Base-by-base conservation (phyloP, 2,888 invertebrate genomes). In the Apocheima hispidaria region DNA sequence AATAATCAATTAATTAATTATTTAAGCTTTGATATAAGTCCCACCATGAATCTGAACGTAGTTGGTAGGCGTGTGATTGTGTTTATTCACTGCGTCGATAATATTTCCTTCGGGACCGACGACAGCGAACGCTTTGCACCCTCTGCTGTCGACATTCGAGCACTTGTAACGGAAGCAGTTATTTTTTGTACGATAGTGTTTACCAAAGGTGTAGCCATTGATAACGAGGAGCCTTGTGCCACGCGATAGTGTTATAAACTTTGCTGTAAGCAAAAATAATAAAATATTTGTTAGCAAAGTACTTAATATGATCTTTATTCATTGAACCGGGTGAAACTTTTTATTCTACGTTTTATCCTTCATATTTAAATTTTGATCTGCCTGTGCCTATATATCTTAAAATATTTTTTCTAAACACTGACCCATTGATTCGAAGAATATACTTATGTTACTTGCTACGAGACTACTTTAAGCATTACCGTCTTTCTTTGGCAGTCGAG, bases 121-220 rank as follows among this genome's bases (percentile, higher is more conserved):
- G 5, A 73, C 65, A 3, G 70, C 71, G 23, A 54, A 73, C 0
- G 80, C 76, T 38, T 68, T 82, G 52, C 82, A 82, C 4, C 52
- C 58, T 18, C 68, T 70, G 28, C 60, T 60, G 28, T 49, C 53
- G 2, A 53, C 2, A 21, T 18, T 60, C 0, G 60, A 60, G 23
- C 67, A 67, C 12, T 52, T 48, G 43, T 59, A 68, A 1, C 70
- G 51, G 3, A 20, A 12, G 2, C 54, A 56, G 12, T 59, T 53
- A 4, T 21, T 26, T 12, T 54, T 44, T 1, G 44, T 41, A n/a
- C 4, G 18, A 4, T 49, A 58, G 16, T 63, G 56, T 43, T 62
- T 68, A 12, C 53, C 57, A 41, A 63, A 71, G 5, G 67, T 63
- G 30, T 63, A 68, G 1, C 65, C 66, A n/a, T 67, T 23, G 0